These are phyloP conservation scores for Charadrius vociferus DNA, from an alignment of 2,113 vertebrate species.

Conservation along the genomic window DNA sequence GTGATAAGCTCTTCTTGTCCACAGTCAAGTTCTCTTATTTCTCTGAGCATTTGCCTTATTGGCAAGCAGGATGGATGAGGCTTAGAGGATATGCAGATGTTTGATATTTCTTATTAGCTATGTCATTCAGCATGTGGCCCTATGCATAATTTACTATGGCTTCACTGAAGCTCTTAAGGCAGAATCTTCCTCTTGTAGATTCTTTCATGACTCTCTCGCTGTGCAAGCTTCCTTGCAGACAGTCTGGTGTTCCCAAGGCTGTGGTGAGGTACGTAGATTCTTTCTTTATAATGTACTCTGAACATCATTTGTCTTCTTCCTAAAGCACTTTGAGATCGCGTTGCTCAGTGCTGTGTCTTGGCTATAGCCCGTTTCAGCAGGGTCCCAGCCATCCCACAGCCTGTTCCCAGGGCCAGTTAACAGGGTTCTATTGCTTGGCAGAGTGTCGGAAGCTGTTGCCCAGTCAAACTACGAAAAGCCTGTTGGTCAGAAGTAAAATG, in stretches of 20 bases:
- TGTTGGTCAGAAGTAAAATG: background rate
- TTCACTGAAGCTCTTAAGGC: background rate
- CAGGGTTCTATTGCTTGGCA: background rate
- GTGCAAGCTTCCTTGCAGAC: background rate
- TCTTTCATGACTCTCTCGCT: background rate
- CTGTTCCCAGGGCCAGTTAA: rapidly evolving
- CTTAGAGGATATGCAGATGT: background rate
- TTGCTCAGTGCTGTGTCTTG: background rate
- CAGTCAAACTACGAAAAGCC: background rate
- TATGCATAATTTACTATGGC: background rate
- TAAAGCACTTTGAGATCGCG: background rate
- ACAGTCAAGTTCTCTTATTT: background rate
- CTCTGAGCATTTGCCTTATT: background rate
- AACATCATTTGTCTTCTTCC: background rate
- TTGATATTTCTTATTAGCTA: background rate
- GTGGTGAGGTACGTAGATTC: background rate
- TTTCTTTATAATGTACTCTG: background rate
- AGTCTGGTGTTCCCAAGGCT: background rate
- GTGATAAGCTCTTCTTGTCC: background rate
- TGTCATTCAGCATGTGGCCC: background rate
- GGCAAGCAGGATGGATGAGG: background rate
- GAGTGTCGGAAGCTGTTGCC: background rate
- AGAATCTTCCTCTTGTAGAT: background rate
- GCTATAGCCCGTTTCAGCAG: background rate
- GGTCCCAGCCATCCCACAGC: background rate